Percentiles rank a stretch among this genome's conserved stretches.
Conservation (phyloP, 2,797 vertebrate genomes). For the Pseudomugil gertrudae region DNA sequence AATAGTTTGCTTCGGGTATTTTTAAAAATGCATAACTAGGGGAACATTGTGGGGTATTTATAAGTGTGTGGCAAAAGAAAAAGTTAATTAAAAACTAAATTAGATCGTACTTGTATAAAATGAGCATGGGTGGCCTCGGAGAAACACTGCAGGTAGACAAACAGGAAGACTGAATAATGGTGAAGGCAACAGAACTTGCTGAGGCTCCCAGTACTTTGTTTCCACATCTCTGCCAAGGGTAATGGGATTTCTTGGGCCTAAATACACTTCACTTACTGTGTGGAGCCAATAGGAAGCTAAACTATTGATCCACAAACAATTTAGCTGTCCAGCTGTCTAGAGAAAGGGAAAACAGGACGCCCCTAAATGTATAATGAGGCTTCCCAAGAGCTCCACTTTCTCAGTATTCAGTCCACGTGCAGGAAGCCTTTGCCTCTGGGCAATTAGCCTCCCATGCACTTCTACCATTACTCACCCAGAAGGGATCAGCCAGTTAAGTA, state of each 20-base stretch:
- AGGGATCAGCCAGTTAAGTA: constrained; percentile 45
- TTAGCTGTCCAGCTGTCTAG: constrained; percentile 75
- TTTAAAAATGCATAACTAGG: constrained; percentile 11
- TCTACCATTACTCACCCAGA: constrained; percentile 32
- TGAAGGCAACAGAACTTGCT: constrained; percentile 45
- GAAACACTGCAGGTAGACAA: constrained; percentile 61
- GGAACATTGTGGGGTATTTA: constrained; percentile 8
- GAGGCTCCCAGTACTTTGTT: constrained; percentile 62
- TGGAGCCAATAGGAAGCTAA: constrained; percentile 72
- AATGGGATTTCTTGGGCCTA: constrained; percentile 80
- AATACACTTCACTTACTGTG: constrained; percentile 77
- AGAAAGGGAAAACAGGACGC: constrained; percentile 68
- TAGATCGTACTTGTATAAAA: constrained; percentile 5
- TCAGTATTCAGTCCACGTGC: constrained; percentile 69
- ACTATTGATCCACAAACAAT: constrained; percentile 85
- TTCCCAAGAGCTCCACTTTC: constrained; percentile 57
- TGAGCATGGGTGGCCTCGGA: constrained; percentile 27
- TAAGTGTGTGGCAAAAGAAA: constrained; percentile 7
- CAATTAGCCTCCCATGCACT: constrained; percentile 43
- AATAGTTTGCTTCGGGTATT: constrained; percentile 1
- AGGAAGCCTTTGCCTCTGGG: constrained; percentile 56
- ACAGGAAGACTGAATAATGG: constrained; percentile 67
- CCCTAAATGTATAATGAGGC: constrained; percentile 78
- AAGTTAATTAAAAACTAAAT: constrained; percentile 3
- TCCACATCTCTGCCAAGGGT: constrained; percentile 70